Percentiles rank a stretch among this genome's conserved stretches.
Evolutionary conservation across 2,113 vertebrate genomes (phyloP).

Genomic region (Microtus montanus): DNA sequence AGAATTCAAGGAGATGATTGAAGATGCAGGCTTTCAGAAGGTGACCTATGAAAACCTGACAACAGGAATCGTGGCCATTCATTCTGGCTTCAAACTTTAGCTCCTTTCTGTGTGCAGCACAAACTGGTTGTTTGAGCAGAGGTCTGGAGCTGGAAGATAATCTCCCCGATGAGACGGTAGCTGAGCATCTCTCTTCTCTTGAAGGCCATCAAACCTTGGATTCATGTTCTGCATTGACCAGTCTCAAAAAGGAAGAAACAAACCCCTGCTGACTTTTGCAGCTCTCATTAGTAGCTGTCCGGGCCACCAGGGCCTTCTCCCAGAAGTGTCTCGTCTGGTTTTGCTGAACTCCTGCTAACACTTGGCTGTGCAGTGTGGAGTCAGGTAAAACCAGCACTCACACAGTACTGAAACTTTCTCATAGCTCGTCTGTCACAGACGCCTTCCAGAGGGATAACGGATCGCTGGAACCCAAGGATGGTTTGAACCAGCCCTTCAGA

Average conservation of each 20-base stretch:
- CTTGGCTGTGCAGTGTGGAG: background rate
- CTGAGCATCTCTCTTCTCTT: background rate
- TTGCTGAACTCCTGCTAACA: background rate
- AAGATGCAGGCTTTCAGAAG: slow-evolving; percentile 93
- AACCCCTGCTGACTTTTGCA: background rate
- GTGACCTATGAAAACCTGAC: slow-evolving; percentile 92
- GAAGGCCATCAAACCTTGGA: background rate
- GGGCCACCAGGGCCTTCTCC: slow-evolving; percentile 1
- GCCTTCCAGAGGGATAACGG: background rate
- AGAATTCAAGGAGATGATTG: slow-evolving; percentile 94
- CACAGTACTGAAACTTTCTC: background rate
- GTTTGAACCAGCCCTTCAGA: slow-evolving; percentile 22
- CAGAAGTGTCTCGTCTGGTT: background rate
- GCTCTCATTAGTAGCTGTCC: slow-evolving; percentile 5
- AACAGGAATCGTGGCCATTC: slow-evolving; percentile 93
- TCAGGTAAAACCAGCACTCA: slow-evolving; percentile 5
- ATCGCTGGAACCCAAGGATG: background rate
- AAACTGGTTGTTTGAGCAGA: background rate
- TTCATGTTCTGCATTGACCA: background rate
- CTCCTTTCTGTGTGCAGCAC: background rate
- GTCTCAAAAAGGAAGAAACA: slow-evolving; percentile 9
- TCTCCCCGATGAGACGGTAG: background rate
- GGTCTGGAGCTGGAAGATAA: slow-evolving; percentile 9
- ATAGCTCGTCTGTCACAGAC: background rate
- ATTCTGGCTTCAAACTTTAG: slow-evolving; percentile 98